These are phyloP conservation scores for Megalops atlanticus DNA, from an alignment of 2,113 vertebrate species.

Conservation along the genomic window DNA sequence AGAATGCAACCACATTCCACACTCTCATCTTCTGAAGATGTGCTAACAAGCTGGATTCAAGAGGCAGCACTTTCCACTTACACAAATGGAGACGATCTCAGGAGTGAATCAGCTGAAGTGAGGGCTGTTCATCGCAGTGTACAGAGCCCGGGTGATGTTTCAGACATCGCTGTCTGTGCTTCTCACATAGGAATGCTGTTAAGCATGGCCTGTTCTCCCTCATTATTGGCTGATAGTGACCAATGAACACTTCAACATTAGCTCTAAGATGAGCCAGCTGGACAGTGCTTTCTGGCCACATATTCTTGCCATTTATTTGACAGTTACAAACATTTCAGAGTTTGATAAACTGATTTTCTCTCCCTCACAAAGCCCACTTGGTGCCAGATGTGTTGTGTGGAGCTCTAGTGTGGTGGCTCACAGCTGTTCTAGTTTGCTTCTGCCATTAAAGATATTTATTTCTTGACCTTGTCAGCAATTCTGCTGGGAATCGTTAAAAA, in stretches of 20 bases:
- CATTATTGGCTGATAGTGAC: neutral
- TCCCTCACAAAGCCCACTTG: neutral
- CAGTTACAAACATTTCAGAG: neutral
- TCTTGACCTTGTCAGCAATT: conserved; percentile 7
- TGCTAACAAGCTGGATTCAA: neutral
- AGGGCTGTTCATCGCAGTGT: neutral
- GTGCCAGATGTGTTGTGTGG: neutral
- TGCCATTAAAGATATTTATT: neutral
- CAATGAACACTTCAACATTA: neutral
- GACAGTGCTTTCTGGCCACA: neutral
- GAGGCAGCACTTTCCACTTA: neutral
- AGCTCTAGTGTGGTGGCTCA: neutral
- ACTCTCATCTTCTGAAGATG: neutral
- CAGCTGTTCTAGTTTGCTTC: neutral
- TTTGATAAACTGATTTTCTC: neutral
- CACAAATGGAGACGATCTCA: neutral
- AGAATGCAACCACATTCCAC: neutral
- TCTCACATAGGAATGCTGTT: neutral
- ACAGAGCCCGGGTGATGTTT: neutral
- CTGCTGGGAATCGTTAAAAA: neutral
- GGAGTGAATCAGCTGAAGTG: neutral
- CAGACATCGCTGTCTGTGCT: neutral
- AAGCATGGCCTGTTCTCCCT: neutral
- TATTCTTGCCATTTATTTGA: neutral
- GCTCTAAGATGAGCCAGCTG: neutral